Base-by-base conservation (phyloP, 1,140 invertebrate species). In the Gonioctena quinquepunctata region DNA sequence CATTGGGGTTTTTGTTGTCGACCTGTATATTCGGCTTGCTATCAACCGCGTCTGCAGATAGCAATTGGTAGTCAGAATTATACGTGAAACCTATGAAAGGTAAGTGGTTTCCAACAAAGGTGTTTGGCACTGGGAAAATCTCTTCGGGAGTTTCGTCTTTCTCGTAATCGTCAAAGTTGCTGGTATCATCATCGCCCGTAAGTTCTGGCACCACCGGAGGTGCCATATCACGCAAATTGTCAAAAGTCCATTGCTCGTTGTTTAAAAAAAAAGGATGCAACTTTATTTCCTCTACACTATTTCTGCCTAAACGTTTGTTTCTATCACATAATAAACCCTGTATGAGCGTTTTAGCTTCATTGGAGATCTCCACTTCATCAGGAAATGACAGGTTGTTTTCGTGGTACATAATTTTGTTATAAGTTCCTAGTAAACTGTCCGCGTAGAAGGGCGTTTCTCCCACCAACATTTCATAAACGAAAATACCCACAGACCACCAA, bases 381-480 rank as follows among this genome's bases (percentile, higher is more conserved):
- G 97, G 98, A 85, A 99, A 99, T 73, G 91, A 90, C 2, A 99
- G 85, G 13, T 96, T 96, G 81, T 97, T 98, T 82, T 96, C 93
- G 82, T 99, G 95, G 82, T 99, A 96, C 97, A 99, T 99, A 76
- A 99, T 99, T 86, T 98, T 99, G 65, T 95, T 95, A 84, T 99
- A 99, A 8, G 98, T 99, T 27, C 96, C 96, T 28, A 99, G 94
- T 66, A 99, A 88, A 59, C 96, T 98, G 80, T 99, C 98, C 1
- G 97, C 97, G 86, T 98, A 99, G 85, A 99, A 99, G 2, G 98
- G 98, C 3, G 97, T 97, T 83, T 99, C 98, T n/a, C 97, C 96
- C 68, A 98, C 93, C 5, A 99, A 86, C 96, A 99, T 99, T 87
- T 99, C 98, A 84, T 98, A 99, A 0, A 99, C 87, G 84, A 99